These are phyloP conservation scores for Sycophila texana DNA, from an alignment of 2,888 invertebrate species.

Conservation along the genomic window DNA sequence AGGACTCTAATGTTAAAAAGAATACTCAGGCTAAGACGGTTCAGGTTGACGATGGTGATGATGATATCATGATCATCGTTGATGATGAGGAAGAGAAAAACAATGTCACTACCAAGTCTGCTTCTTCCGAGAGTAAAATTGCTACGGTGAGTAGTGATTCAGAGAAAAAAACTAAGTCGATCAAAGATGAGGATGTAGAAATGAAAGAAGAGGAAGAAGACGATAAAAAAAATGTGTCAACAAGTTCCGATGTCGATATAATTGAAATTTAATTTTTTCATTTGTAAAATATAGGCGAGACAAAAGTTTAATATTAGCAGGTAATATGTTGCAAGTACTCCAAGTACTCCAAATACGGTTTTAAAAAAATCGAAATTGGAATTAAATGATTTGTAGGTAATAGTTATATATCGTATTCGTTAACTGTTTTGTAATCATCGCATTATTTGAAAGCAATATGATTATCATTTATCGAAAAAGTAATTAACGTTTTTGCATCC, in stretches of 20 bases:
- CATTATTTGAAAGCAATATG: not conserved
- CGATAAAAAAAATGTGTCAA: conserved; percentile 7
- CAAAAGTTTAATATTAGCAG: not conserved
- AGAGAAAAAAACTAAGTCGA: not conserved
- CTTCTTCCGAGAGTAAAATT: not conserved
- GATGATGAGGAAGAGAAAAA: conserved; percentile 46
- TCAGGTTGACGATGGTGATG: conserved; percentile 55
- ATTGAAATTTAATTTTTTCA: conserved; percentile 19
- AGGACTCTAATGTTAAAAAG: conserved; percentile 13
- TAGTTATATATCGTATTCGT: conserved; percentile 13
- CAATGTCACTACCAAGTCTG: not conserved
- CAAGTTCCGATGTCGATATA: conserved; percentile 26
- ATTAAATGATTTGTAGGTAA: conserved; percentile 11
- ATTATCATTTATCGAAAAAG: conserved; percentile 20
- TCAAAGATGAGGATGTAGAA: not conserved
- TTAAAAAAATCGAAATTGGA: not conserved
- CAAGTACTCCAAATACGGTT: not conserved
- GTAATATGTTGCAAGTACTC: not conserved
- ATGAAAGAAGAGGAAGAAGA: not conserved
- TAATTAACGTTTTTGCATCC: conserved; percentile 23
- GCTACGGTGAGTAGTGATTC: not conserved
- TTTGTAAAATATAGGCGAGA: conserved; percentile 26
- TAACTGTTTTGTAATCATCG: conserved; percentile 26
- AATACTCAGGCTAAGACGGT: not conserved
- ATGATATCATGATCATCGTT: conserved; percentile 56